Conservation (phyloP, 2,888 invertebrate genomes). For the Epsilonema sp. region DNA sequence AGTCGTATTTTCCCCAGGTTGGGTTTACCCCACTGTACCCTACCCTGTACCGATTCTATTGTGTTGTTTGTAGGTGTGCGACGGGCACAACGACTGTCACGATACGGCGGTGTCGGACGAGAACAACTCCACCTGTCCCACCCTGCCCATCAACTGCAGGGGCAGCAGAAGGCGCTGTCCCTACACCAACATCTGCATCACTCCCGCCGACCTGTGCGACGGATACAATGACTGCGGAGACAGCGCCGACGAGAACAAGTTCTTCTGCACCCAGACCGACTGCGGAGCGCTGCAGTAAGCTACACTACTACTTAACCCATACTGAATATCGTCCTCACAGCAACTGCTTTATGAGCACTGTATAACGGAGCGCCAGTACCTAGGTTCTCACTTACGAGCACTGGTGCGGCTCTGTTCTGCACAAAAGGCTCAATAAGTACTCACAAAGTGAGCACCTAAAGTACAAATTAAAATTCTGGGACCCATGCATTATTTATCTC, state of each 20-base stretch:
- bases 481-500: too few relatives aligned
- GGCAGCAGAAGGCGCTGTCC: slow-evolving; percentile 43
- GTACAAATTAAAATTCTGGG: too few relatives aligned
- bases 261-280: slow-evolving; percentile 39
- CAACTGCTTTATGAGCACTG: too few relatives aligned
- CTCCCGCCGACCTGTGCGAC: slow-evolving; percentile 71
- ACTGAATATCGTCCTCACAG: too few relatives aligned
- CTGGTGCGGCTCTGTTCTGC: too few relatives aligned
- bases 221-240: slow-evolving; percentile 89
- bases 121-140: slow-evolving; percentile 65
- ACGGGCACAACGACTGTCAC: slow-evolving; percentile 68
- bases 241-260: slow-evolving; percentile 44
- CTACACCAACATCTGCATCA: slow-evolving; percentile 73
- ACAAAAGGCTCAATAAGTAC: too few relatives aligned
- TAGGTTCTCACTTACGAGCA: too few relatives aligned
- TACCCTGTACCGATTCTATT: slow-evolving; percentile 58
- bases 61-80: slow-evolving; percentile 71
- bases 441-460: too few relatives aligned
- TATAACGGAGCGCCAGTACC: background rate
- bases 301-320: too few relatives aligned
- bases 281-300: slow-evolving; percentile 14
- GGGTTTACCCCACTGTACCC: too few relatives aligned
- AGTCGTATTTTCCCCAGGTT: too few relatives aligned
- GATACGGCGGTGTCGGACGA: slow-evolving; percentile 40
- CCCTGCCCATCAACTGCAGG: slow-evolving; percentile 25